Base-by-base conservation (phyloP, 2,888 invertebrate species). In the Pomacea canaliculata region DNA sequence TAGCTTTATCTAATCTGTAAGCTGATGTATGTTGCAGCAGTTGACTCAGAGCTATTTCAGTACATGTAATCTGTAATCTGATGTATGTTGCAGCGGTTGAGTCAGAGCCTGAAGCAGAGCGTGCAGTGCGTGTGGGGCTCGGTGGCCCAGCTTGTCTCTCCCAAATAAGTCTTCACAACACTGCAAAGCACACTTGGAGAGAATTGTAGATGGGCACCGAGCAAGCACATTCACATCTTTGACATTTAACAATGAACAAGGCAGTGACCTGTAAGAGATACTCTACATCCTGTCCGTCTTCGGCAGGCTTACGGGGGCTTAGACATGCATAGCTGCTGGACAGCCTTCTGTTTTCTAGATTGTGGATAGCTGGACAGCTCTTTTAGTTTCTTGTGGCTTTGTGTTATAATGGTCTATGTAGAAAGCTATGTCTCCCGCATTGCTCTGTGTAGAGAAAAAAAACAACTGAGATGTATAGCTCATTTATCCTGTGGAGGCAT, bases 41-140 rank as follows among this genome's bases (percentile, higher is more conserved):
- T 18, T 60, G 60, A 4, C 60, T 60, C n/a, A 19, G 60, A 19
- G 7, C n/a, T n/a, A 19, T 18, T 19, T 60, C 16, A 19, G 60
- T 60, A 60, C 7, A 60, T 60, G 60, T 60, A 60, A 18, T 16
- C 16, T 56, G 16, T 16, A 56, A 56, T 56, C 51, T 56, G 51
- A 13, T 56, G 37, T 37, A 37, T 37, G n/a, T 79, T 78, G 59
- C 83, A 87, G 87, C 82, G 83, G 27, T 78, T 87, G 66, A 85
- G 86, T 68, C 83, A 81, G 77, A 86, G 86, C 79, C 83, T 88
- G 78, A 85, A 86, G 76, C 83, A 86, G 68, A 83, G 87, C 73
- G 84, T 87, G 60, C 84, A 86, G 80, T 83, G 83, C 63, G 84
- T 87, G 73, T 82, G 86, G 73, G 85, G 83, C 19, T 84, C 82